Conservation (phyloP, 2,113 vertebrate genomes). For the Nothoprocta perdicaria region DNA sequence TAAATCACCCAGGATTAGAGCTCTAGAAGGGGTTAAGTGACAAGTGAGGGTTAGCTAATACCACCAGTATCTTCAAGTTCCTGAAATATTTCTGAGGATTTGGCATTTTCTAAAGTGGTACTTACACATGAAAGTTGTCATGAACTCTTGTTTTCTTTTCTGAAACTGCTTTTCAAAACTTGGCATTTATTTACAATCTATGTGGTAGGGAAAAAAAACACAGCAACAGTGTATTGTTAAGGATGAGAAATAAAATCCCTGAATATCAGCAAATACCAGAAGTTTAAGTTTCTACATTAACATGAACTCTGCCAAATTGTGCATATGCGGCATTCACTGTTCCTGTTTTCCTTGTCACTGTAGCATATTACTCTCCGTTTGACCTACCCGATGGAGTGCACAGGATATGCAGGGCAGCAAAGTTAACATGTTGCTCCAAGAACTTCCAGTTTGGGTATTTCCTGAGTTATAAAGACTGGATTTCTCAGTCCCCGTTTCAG, state of each 20-base stretch:
- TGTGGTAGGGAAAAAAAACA: background rate
- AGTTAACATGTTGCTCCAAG: background rate
- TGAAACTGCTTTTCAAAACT: background rate
- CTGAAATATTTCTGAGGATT: background rate
- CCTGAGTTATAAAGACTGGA: background rate
- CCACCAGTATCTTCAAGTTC: background rate
- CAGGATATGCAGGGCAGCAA: background rate
- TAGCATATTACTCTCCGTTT: fast-evolving
- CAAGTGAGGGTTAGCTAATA: background rate
- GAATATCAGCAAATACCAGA: background rate
- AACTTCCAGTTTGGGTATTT: conserved; percentile 21
- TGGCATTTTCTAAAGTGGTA: background rate
- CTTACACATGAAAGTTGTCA: background rate
- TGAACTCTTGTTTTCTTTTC: background rate
- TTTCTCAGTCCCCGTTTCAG: background rate
- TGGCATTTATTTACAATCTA: background rate
- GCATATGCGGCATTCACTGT: background rate
- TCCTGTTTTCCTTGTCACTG: conserved; percentile 4
- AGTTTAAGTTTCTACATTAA: conserved; percentile 18
- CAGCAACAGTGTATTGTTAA: background rate
- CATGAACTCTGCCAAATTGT: background rate
- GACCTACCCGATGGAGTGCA: background rate
- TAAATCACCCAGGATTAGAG: background rate
- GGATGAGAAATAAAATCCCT: background rate
- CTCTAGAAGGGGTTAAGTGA: background rate